A percentile compares a stretch with the other conserved stretches of the same genome.
These are phyloP conservation scores for Hetaerina americana DNA, from an alignment of 1,140 invertebrate genomes.

Conservation along the genomic window DNA sequence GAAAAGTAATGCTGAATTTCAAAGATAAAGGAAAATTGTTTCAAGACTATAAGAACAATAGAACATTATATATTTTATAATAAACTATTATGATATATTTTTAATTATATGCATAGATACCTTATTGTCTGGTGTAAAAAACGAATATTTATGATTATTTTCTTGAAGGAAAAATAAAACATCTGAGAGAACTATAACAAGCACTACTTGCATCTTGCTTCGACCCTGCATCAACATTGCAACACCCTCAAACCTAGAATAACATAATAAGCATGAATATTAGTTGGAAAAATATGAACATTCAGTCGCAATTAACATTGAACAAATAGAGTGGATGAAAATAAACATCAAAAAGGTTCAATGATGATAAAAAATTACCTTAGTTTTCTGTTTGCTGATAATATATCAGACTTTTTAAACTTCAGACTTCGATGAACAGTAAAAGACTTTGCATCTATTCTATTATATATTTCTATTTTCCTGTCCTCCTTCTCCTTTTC, in stretches of 20 bases:
- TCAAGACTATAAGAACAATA: not conserved
- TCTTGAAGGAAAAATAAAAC: slow-evolving; percentile 84
- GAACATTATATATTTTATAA: not conserved
- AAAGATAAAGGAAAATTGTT: no score
- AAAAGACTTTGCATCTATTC: slow-evolving; percentile 83
- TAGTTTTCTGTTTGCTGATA: slow-evolving; percentile 65
- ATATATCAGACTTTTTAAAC: slow-evolving; percentile 89
- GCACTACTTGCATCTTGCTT: slow-evolving; percentile 66
- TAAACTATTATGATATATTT: not conserved
- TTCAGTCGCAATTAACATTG: not conserved
- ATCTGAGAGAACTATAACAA: slow-evolving; percentile 81
- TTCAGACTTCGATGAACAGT: slow-evolving; percentile 68
- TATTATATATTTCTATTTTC: slow-evolving; percentile 83
- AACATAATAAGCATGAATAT: no score
- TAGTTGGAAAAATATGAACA: not conserved
- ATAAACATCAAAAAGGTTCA: slow-evolving; percentile 5
- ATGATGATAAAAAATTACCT: slow-evolving; percentile 35
- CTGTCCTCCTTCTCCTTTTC: slow-evolving; percentile 79
- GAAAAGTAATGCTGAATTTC: no score
- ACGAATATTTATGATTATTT: slow-evolving; percentile 63
- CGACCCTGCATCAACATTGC: slow-evolving; percentile 72
- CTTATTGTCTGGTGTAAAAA: slow-evolving; percentile 78
- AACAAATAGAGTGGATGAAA: not conserved
- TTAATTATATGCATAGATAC: slow-evolving; percentile 23
- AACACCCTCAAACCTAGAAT: slow-evolving; percentile 62